Evolutionary conservation across 2,113 vertebrate species (phyloP).

Genomic region (Alexandromys fortis): DNA sequence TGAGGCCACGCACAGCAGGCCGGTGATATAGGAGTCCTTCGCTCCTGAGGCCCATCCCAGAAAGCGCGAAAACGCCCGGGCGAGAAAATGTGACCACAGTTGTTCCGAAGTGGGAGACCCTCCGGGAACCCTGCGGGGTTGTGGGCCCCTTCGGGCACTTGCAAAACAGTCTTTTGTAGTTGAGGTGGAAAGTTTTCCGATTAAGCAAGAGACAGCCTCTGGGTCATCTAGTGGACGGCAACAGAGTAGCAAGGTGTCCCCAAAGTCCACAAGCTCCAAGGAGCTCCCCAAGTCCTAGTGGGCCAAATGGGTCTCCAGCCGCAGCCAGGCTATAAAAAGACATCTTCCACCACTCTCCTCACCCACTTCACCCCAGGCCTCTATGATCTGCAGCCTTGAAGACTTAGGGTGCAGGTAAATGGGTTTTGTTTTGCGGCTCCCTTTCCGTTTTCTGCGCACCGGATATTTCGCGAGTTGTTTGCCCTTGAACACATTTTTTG

Average conservation of each 20-base stretch:
- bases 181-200: neutral
- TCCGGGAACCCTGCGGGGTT: no score
- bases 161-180: neutral
- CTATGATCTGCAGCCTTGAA: neutral
- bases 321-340: neutral
- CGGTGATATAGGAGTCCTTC: neutral
- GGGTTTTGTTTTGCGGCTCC: neutral
- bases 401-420: neutral
- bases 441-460: accelerated
- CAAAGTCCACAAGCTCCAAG: accelerated
- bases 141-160: accelerated
- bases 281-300: no score
- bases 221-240: neutral
- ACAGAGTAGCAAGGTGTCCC: neutral
- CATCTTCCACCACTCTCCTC: accelerated
- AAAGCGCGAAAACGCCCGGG: neutral
- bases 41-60: accelerated
- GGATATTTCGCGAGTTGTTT: neutral
- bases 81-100: neutral
- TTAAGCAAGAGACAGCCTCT: neutral
- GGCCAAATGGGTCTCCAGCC: no score
- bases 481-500: neutral
- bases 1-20: neutral
- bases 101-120: neutral
- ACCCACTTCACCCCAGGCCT: accelerated